Percentiles rank a stretch among this genome's conserved stretches.
Evolutionary conservation across 1,140 invertebrate species (phyloP).

Genomic region (Spodoptera frugiperda): DNA sequence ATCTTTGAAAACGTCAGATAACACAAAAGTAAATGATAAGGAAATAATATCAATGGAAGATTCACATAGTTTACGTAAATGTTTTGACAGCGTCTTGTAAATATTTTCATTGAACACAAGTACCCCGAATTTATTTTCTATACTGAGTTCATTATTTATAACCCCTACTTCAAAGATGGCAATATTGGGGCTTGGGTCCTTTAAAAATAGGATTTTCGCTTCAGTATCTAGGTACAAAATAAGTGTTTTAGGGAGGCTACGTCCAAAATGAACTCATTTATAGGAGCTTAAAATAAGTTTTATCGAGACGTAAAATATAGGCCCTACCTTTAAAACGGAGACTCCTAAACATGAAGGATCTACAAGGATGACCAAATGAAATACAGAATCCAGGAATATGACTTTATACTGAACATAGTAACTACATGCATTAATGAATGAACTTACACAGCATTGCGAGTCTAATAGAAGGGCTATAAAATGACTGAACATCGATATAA

Average conservation of each 20-base stretch:
- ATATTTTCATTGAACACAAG: background rate
- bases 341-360: background rate
- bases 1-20: slow-evolving; percentile 25
- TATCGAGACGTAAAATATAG: background rate
- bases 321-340: too few relatives aligned
- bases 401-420: slow-evolving; percentile 15
- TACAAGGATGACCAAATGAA: slow-evolving; percentile 17
- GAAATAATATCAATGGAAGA: background rate
- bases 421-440: slow-evolving; percentile 37
- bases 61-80: slow-evolving; percentile 17
- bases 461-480: slow-evolving; percentile 29
- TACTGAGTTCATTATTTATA: background rate
- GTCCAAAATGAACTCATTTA: background rate
- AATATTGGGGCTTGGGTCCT: background rate
- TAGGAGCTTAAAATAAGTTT: background rate
- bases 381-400: slow-evolving; percentile 30
- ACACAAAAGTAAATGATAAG: background rate
- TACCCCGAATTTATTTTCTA: background rate
- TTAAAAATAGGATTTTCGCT: slow-evolving; percentile 15
- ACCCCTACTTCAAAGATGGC: background rate
- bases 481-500: slow-evolving; percentile 32
- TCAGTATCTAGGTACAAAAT: slow-evolving; percentile 4
- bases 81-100: background rate
- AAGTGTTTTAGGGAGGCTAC: background rate
- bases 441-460: slow-evolving; percentile 30